Conservation (phyloP, 2,113 vertebrate species). For the Chloropsis cyanopogon region DNA sequence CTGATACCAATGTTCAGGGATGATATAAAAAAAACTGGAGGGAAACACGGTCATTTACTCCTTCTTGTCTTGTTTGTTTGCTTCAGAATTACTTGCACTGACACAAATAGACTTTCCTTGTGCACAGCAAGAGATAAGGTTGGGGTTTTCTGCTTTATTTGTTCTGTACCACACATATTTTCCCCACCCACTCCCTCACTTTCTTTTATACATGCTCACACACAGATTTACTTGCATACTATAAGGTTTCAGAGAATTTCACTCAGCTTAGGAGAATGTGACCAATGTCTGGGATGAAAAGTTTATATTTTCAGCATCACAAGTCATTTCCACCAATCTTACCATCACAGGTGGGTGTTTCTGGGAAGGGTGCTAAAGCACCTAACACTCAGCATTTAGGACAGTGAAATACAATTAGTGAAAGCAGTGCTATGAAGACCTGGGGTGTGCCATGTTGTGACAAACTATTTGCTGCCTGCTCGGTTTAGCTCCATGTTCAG, state of each 20-base stretch:
- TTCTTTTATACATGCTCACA: background rate
- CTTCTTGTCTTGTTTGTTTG: slow-evolving; percentile 12
- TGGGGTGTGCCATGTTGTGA: background rate
- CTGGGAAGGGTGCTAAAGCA: slow-evolving; percentile 25
- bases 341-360: slow-evolving; percentile 47
- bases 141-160: slow-evolving; percentile 54
- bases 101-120: slow-evolving; percentile 28
- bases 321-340: slow-evolving; percentile 32
- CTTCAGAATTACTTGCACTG: background rate
- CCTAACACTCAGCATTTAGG: background rate
- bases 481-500: background rate
- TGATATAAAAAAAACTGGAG: background rate
- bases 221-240: background rate
- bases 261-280: slow-evolving; percentile 37
- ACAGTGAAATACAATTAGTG: background rate
- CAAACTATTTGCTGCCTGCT: background rate
- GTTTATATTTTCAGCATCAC: slow-evolving; percentile 37
- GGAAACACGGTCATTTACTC: background rate
- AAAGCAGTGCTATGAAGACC: background rate
- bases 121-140: background rate
- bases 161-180: slow-evolving; percentile 45
- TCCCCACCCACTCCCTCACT: slow-evolving; percentile 53
- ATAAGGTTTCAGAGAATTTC: slow-evolving; percentile 52
- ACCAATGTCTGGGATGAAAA: slow-evolving; percentile 34
- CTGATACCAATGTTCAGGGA: background rate